A percentile compares a stretch with the other conserved stretches of the same genome.
These are phyloP conservation scores for Druon quercuslanigerum DNA, from an alignment of 1,140 invertebrate genomes.

Conservation along the genomic window DNA sequence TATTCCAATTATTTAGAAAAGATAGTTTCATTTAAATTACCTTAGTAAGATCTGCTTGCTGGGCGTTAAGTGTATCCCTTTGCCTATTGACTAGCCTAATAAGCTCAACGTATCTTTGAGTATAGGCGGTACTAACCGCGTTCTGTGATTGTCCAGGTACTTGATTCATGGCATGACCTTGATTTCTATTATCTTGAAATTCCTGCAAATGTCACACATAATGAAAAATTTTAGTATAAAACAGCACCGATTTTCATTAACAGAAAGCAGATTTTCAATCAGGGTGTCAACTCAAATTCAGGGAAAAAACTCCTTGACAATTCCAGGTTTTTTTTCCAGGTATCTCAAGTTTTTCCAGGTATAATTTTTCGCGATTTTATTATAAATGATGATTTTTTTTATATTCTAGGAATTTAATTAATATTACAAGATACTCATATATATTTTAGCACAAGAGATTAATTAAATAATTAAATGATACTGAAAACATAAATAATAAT, in stretches of 20 bases:
- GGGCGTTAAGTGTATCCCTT: conserved; percentile 89
- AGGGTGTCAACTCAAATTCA: too few relatives aligned
- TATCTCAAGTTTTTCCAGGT: too few relatives aligned
- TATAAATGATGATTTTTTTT: too few relatives aligned
- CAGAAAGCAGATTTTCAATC: background rate
- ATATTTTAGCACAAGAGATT: too few relatives aligned
- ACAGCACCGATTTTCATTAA: conserved; percentile 31
- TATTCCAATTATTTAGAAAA: background rate
- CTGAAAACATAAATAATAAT: too few relatives aligned
- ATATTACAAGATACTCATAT: too few relatives aligned
- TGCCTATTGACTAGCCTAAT: conserved; percentile 92
- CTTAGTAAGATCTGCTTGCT: conserved; percentile 92
- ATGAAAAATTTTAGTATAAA: conserved; percentile 1
- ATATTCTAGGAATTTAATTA: too few relatives aligned
- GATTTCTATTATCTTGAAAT: conserved; percentile 70
- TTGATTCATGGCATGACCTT: conserved; percentile 62
- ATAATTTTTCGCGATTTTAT: too few relatives aligned
- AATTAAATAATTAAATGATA: too few relatives aligned
- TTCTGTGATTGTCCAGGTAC: conserved; percentile 69
- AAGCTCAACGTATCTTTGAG: conserved; percentile 80
- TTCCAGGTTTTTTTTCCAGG: too few relatives aligned
- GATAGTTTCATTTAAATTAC: conserved; percentile 68
- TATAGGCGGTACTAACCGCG: conserved; percentile 75
- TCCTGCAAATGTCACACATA: conserved; percentile 61
- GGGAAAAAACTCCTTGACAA: too few relatives aligned